These are phyloP conservation scores for Oreochromis grahami DNA, from an alignment of 2,797 vertebrate genomes.

Conservation along the genomic window DNA sequence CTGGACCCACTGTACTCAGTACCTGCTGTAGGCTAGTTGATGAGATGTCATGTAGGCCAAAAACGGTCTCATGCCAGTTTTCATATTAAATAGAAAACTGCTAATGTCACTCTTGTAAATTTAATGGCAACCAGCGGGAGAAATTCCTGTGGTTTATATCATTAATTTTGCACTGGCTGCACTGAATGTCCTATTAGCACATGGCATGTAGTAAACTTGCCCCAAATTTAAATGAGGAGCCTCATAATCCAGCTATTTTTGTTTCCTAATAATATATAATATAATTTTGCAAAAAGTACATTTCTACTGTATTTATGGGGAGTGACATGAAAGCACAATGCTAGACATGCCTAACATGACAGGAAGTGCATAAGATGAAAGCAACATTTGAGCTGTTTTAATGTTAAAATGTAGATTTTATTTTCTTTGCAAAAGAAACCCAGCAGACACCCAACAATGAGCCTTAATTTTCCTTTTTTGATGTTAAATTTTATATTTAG, in stretches of 20 bases:
- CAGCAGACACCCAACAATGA: conserved; percentile 14
- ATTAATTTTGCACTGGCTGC: conserved; percentile 8
- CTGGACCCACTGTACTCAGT: background rate
- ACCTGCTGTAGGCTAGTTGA: background rate
- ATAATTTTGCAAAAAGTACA: background rate
- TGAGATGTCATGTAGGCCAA: background rate
- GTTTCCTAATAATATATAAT: background rate
- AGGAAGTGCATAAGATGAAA: conserved; percentile 23
- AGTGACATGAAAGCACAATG: conserved; percentile 25
- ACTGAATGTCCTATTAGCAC: background rate
- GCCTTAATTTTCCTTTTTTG: conserved; percentile 40
- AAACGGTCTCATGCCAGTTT: background rate
- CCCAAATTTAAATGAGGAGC: background rate
- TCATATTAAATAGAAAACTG: conserved; percentile 4
- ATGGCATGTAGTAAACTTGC: conserved; percentile 3
- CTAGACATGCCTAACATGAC: conserved; percentile 31
- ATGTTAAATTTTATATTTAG: conserved; percentile 38
- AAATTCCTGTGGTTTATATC: conserved; percentile 29
- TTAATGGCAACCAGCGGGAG: conserved; percentile 7
- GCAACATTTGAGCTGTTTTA: conserved; percentile 29
- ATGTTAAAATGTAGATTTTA: conserved; percentile 14
- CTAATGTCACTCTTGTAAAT: conserved; percentile 21
- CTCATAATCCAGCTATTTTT: background rate
- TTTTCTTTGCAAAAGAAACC: background rate
- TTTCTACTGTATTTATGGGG: background rate